phyloP scores from a whole-genome alignment of 2,113 vertebrate species.

The Heterocephalus glaber region DNA sequence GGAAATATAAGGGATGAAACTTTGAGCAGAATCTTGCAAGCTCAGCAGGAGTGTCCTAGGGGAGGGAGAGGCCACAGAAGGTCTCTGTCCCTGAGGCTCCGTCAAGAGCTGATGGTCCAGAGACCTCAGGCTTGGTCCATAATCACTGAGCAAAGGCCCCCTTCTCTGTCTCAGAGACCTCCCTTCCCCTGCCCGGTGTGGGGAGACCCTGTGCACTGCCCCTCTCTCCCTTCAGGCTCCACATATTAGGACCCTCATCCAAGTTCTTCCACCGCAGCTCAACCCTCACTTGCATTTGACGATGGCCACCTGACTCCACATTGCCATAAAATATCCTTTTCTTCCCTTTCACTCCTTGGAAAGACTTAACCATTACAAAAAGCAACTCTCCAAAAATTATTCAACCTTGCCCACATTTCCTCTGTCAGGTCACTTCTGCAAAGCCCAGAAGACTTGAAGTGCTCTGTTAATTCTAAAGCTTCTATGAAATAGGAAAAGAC shows the following conservation, averaged over 20 bases:
- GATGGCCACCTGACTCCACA: no score
- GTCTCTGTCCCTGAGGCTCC: background rate
- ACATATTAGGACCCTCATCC: background rate
- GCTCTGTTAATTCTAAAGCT: background rate
- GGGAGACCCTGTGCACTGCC: accelerated
- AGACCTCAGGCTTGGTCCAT: background rate
- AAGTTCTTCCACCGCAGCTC: background rate
- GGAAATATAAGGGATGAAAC: background rate
- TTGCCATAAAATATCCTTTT: background rate
- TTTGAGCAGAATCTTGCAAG: background rate
- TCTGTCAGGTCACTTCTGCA: background rate
- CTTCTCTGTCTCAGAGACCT: background rate
- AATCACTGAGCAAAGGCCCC: background rate
- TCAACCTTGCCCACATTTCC: background rate
- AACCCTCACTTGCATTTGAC: background rate
- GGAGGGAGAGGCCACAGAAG: background rate
- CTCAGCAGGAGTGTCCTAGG: no score
- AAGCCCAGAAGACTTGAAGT: background rate
- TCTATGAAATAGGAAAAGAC: background rate
- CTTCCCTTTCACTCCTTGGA: background rate
- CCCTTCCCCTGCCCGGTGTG: accelerated
- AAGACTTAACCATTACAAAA: background rate
- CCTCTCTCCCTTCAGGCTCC: background rate
- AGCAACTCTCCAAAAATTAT: background rate
- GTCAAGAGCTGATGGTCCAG: background rate